Evolutionary conservation across 2,888 invertebrate species (phyloP).

Genomic region (Anorthoa munda): DNA sequence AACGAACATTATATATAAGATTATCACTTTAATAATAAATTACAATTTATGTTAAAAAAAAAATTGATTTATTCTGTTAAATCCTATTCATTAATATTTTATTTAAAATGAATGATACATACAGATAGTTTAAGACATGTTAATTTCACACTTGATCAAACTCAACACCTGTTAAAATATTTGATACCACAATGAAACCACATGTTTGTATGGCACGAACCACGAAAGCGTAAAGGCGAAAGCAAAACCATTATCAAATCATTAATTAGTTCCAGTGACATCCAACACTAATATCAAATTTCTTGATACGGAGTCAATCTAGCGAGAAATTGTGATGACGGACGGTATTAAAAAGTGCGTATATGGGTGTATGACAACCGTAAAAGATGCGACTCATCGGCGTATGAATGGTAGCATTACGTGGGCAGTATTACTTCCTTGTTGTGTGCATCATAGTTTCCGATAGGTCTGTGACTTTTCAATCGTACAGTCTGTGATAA

Average conservation of each 20-base stretch:
- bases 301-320: constrained; percentile 53
- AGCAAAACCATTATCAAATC: constrained; percentile 69
- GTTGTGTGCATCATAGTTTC: constrained; percentile 8
- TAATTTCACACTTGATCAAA: constrained; percentile 39
- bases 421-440: constrained; percentile 24
- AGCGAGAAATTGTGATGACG: constrained; percentile 42
- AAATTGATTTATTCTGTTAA: background rate
- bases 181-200: constrained; percentile 11
- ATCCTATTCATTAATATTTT: constrained; percentile 1
- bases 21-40: background rate
- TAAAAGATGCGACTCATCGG: constrained; percentile 38
- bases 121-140: constrained; percentile 24
- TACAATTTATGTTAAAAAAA: background rate
- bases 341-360: constrained; percentile 26
- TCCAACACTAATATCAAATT: constrained; percentile 64
- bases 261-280: constrained; percentile 78
- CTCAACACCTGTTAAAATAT: constrained; percentile 28
- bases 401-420: constrained; percentile 35
- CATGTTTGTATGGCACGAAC: constrained; percentile 50
- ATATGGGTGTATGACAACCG: constrained; percentile 9
- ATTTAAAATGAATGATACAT: constrained; percentile 27
- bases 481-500: background rate
- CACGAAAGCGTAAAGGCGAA: constrained; percentile 79
- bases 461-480: background rate
- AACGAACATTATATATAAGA: too few relatives aligned